Evolutionary conservation across 2,888 invertebrate genomes (phyloP), one percentile per base, ranked within the genome.

Genomic region (Pandemis heparana): DNA sequence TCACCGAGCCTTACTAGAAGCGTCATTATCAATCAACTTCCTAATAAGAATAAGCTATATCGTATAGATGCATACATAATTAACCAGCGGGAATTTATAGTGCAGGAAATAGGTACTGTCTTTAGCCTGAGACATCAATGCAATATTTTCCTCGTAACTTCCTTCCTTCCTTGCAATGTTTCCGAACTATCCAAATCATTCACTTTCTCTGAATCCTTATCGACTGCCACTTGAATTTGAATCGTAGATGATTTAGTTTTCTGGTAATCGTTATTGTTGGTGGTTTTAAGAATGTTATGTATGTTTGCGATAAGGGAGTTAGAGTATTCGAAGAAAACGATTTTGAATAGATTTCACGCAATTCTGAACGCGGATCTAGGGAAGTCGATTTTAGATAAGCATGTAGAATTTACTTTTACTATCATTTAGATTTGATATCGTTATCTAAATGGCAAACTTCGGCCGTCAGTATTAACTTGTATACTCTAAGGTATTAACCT

Each of bases 211-310:
- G 63, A 14, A 63, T 14, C 23, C 23, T 18, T 63, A 32, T 63
- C 46, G 4, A 14, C 14, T 7, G 14, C 43, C 32, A 63, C 63
- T 62, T 62, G 18, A 14, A 43, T 63, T 63, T 14, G 14, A 46
- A 63, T 43, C 43, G 18, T 14, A 46, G 12, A 18, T 53, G 18
- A 16, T 53, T 18, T 53, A 53, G 18, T 53, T 53, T 53, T 53
- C 53, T 53, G 9, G 53, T 53, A 53, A 53, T 53, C 53, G 53
- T 51, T 9, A 53, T 56, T 56, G 56, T 23, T 56, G 56, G 23
- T 56, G 18, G 23, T 23, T 56, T 56, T 23, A 23, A 56, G 23
- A 56, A 56, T 56, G 12, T 23, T 56, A 14, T 56, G 23, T 16
- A 23, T 23, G 18, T 18, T 56, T 46, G 10, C 46, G 23, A 56